phyloP scores from a whole-genome alignment of 2,888 invertebrate species.

The Apamea anceps region DNA sequence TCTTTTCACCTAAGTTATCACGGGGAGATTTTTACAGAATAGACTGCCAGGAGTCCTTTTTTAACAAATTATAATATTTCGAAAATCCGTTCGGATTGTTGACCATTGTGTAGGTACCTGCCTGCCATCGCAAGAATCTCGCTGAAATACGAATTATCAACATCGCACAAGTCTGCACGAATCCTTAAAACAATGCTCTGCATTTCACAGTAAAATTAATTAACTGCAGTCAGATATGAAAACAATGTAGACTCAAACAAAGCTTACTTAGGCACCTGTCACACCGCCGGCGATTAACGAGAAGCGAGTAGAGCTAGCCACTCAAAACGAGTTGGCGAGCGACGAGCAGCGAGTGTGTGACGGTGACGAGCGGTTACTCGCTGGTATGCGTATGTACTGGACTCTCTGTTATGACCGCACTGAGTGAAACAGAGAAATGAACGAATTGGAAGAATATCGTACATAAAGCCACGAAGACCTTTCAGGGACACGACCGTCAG shows the following conservation, averaged over 20 bases:
- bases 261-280: neutral
- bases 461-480: no score
- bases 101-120: neutral
- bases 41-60: neutral
- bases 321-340: neutral
- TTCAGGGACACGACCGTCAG: no score
- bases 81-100: neutral
- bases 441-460: no score
- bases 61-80: neutral
- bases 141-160: neutral
- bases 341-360: neutral
- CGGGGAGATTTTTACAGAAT: neutral
- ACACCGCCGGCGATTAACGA: neutral
- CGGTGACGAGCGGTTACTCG: no score
- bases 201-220: conserved; percentile 23
- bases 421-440: no score
- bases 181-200: neutral
- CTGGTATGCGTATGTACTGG: no score
- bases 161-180: neutral
- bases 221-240: conserved; percentile 28
- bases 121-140: neutral
- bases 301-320: neutral
- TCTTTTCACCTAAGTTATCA: no score
- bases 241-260: conserved; percentile 5
- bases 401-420: no score